These are phyloP conservation scores for Sinocyclocheilus rhinocerous DNA, from an alignment of 2,113 vertebrate species.

Conservation along the genomic window DNA sequence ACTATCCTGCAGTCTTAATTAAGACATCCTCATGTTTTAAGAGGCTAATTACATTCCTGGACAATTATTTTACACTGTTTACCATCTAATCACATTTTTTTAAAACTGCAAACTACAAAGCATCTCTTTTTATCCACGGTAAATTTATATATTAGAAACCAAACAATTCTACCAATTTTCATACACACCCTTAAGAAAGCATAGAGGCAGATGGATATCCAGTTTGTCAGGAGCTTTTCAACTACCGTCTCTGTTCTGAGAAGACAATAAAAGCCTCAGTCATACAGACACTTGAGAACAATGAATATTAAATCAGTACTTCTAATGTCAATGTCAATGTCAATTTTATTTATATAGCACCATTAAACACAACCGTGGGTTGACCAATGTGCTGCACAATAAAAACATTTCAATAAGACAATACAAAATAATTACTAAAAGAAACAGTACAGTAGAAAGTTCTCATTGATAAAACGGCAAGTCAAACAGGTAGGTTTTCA, in stretches of 20 bases:
- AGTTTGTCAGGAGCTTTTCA: conserved; percentile 97
- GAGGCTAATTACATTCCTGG: background rate
- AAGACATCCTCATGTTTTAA: background rate
- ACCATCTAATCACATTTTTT: background rate
- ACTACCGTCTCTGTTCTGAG: conserved; percentile 95
- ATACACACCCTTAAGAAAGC: conserved; percentile 88
- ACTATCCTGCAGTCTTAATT: background rate
- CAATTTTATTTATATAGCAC: too few species aligned
- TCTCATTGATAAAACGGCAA: too few species aligned
- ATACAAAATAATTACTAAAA: too few species aligned
- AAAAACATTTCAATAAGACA: too few species aligned
- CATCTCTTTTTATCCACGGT: background rate
- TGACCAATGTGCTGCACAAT: too few species aligned
- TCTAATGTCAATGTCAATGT: background rate
- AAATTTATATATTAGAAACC: background rate
- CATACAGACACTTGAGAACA: background rate
- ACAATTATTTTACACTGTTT: background rate
- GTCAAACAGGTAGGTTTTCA: too few species aligned
- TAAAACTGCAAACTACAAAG: background rate
- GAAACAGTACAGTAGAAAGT: too few species aligned
- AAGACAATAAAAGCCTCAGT: conserved; percentile 2
- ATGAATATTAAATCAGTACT: background rate
- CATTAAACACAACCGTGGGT: too few species aligned
- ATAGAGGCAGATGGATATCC: conserved; percentile 99
- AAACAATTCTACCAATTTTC: background rate